Evolutionary conservation across 1,140 invertebrate genomes (phyloP), one percentile per base, ranked within the genome.

Genomic region (Cherax quadricarinatus): DNA sequence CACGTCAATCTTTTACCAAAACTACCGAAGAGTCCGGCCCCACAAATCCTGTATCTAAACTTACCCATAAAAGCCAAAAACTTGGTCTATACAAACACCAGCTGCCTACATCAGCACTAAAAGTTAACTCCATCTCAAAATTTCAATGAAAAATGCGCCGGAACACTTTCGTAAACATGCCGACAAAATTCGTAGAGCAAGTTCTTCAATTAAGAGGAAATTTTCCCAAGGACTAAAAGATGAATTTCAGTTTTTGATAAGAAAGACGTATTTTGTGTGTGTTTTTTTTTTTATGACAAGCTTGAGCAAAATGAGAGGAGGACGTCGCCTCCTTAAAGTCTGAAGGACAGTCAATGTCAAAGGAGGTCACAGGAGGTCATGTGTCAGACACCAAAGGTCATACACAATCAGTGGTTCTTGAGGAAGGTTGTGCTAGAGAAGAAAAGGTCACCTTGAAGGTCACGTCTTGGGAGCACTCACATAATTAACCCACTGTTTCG

Each of bases 171-270:
- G n/a, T 6, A 24, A 24, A 30, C 70, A 75, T n/a, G 30, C 70
- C 5, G 18, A 21, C 30, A 75, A 75, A 75, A 75, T n/a, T 24
- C 24, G n/a, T 41, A 30, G 24, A 4, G 12, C 70, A 75, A 75
- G 5, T 75, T 75, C 70, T 75, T 75, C n/a, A 75, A 75, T 75
- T 75, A 75, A 75, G 70, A 2, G n/a, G 7, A 75, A 75, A 75
- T 75, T 75, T 75, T 75, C n/a, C 24, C 6, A 30, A n/a, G 24
- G 12, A 24, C 70, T 24, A 75, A 75, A 75, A 75, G n/a, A 75
- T 75, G 70, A 75, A 75, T 24, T 75, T n/a, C n/a, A 24, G 12
- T 75, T n/a, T n/a, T 16, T 16, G 16, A 6, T 41, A 41, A 57
- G 4, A 57, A 57, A 57, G 0, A 3, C 53, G 53, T 0, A 5